phyloP scores from a whole-genome alignment of 2,113 vertebrate genomes.

The Trochalopteron elliotii region DNA sequence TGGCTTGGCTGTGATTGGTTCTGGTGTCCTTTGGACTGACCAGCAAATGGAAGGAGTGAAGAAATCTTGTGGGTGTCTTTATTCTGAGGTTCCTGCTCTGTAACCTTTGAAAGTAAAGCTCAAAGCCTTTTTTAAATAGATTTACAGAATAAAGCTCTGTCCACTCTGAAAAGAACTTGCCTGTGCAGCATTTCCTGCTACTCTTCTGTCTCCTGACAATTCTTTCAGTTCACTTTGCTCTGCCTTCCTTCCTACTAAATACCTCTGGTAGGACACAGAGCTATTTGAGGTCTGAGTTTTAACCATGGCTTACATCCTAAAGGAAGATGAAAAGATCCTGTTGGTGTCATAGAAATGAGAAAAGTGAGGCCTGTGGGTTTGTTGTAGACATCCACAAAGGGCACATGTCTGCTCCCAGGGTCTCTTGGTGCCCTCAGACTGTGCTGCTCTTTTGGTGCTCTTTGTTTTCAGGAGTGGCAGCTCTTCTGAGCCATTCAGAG shows the following conservation, averaged over 20 bases:
- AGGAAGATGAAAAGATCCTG: background rate
- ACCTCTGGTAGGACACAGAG: background rate
- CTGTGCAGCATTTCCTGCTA: background rate
- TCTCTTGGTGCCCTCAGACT: background rate
- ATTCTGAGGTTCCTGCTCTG: background rate
- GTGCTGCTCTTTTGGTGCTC: background rate
- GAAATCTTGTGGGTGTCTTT: background rate
- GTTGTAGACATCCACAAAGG: background rate
- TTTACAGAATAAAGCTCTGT: background rate
- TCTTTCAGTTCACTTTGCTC: background rate
- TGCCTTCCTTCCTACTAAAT: background rate
- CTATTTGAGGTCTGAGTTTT: background rate
- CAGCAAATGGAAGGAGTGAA: background rate
- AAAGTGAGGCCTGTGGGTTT: background rate
- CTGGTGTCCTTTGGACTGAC: background rate
- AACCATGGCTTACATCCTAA: background rate
- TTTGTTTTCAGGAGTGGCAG: background rate
- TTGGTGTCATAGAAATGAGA: background rate
- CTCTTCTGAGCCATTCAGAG: background rate
- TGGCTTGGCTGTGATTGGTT: background rate
- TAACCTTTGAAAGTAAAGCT: background rate
- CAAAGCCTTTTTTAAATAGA: background rate
- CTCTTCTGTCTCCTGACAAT: background rate
- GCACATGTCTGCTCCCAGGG: background rate
- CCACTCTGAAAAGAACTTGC: background rate